These are phyloP conservation scores for Xyliphius kryptos DNA, from an alignment of 2,113 vertebrate species.

Conservation along the genomic window DNA sequence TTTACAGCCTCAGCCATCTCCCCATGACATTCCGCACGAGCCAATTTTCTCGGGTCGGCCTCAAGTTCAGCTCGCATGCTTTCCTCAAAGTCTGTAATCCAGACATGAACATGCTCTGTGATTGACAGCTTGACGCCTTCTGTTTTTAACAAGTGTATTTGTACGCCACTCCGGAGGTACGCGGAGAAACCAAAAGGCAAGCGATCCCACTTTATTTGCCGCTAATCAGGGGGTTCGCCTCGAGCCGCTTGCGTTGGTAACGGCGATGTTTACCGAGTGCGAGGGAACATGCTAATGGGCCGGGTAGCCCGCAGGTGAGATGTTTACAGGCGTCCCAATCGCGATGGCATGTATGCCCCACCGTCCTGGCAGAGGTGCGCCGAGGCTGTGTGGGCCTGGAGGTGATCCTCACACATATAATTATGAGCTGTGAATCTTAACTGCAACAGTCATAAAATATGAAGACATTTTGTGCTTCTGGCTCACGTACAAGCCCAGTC, in stretches of 20 bases:
- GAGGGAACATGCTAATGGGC: slow-evolving; percentile 15
- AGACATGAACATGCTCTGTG: neutral
- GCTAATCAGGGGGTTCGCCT: slow-evolving; percentile 5
- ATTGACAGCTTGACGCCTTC: slow-evolving; percentile 2
- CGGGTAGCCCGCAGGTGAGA: slow-evolving; percentile 37
- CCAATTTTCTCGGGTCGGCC: neutral
- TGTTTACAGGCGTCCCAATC: slow-evolving; percentile 42
- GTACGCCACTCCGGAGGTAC: neutral
- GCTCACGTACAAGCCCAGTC: neutral
- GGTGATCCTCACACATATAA: slow-evolving; percentile 26
- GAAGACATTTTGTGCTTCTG: slow-evolving; percentile 4
- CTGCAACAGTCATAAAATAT: slow-evolving; percentile 26
- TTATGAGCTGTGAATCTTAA: slow-evolving; percentile 30
- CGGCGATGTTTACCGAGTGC: neutral
- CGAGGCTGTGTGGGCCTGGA: slow-evolving; percentile 23
- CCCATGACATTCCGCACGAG: neutral
- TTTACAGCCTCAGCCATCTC: slow-evolving; percentile 12
- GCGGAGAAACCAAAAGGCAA: neutral
- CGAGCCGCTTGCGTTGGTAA: slow-evolving; percentile 15
- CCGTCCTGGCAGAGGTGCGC: slow-evolving; percentile 8
- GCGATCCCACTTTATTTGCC: neutral
- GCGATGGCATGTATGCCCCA: slow-evolving; percentile 1
- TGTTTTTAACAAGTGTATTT: neutral
- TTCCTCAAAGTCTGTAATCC: neutral
- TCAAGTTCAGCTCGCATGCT: slow-evolving; percentile 5